phyloP scores from a whole-genome alignment of 2,113 vertebrate species.

The Neogale vison region DNA sequence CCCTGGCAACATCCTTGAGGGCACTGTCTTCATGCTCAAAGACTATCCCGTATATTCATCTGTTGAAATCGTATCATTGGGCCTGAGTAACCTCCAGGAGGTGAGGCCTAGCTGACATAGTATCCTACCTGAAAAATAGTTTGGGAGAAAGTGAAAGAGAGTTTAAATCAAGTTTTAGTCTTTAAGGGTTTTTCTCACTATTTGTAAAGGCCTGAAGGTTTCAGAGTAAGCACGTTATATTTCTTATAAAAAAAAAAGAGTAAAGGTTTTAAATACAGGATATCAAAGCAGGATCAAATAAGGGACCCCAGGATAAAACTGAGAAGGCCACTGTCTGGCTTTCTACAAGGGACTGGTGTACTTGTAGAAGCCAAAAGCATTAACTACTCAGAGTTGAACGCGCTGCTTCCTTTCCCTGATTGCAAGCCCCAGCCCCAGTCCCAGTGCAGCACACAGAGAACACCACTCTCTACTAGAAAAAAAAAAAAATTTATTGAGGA shows the following conservation, averaged over 20 bases:
- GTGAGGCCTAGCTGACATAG: too few relatives aligned
- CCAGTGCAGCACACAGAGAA: not conserved
- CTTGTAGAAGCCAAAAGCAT: not conserved
- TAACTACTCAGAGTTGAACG: not conserved
- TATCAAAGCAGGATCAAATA: not conserved
- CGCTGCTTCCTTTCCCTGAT: not conserved
- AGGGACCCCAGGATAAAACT: not conserved
- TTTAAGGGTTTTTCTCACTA: too few relatives aligned
- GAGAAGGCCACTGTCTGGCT: not conserved
- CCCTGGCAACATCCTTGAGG: not conserved
- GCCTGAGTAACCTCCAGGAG: too few relatives aligned
- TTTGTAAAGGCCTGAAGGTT: not conserved
- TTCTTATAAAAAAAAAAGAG: not conserved
- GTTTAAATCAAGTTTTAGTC: too few relatives aligned
- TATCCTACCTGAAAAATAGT: too few relatives aligned
- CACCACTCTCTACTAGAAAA: not conserved
- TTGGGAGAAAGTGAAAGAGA: too few relatives aligned
- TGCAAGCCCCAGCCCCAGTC: too few relatives aligned
- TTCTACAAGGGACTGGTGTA: not conserved
- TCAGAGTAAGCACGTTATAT: not conserved
- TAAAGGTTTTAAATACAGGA: not conserved
- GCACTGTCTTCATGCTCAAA: not conserved
- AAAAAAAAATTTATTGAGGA: constrained; percentile 30
- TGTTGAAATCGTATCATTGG: too few relatives aligned
- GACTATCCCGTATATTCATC: too few relatives aligned